Conservation (phyloP, 2,797 vertebrate genomes). For the Cryptoblepharus egeriae region DNA sequence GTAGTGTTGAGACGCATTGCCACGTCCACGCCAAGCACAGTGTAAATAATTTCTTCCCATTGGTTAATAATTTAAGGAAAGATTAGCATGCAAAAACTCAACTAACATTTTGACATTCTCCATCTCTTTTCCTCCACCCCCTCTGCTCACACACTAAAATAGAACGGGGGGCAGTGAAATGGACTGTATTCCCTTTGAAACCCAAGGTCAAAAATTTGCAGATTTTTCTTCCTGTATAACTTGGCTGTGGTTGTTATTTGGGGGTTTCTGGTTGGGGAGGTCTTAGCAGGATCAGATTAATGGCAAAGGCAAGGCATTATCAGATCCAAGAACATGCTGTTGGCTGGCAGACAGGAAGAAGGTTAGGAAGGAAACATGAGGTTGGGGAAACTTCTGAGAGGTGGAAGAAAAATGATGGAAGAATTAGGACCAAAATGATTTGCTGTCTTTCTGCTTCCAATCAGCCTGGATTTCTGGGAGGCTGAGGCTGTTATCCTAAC, state of each 20-base stretch:
- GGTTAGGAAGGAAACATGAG: neutral
- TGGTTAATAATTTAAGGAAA: conserved; percentile 71
- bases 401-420: neutral
- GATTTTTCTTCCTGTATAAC: neutral
- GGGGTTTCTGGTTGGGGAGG: neutral
- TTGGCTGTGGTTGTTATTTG: neutral
- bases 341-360: neutral
- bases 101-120: conserved; percentile 56
- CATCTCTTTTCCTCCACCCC: conserved; percentile 19
- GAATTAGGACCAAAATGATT: neutral
- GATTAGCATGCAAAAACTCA: conserved; percentile 75
- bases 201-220: neutral
- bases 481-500: no score
- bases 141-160: neutral
- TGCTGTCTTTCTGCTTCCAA: neutral
- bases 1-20: conserved; percentile 59
- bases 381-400: no score
- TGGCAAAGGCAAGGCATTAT: neutral
- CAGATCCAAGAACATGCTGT: neutral
- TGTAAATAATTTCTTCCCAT: conserved; percentile 76
- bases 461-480: neutral
- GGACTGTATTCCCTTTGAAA: neutral
- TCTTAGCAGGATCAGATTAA: neutral
- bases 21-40: conserved; percentile 65
- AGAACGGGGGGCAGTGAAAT: neutral